phyloP scores from a whole-genome alignment of 2,113 vertebrate genomes.

The Rafetus swinhoei region DNA sequence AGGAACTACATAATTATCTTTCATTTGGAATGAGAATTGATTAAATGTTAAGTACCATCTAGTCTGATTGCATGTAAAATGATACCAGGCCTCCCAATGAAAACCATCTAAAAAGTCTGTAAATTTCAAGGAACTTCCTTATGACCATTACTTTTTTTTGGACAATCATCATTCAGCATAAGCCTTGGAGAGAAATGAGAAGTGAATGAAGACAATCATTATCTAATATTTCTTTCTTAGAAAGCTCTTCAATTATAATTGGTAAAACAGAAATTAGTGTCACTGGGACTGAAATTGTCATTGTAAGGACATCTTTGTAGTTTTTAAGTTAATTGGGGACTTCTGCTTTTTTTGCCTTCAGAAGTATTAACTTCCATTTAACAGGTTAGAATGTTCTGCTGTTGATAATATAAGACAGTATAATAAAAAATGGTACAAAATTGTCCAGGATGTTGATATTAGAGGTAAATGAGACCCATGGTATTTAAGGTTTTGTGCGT shows the following conservation, averaged over 20 bases:
- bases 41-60: neutral
- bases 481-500: neutral
- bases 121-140: neutral
- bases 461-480: neutral
- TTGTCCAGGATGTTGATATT: neutral
- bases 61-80: neutral
- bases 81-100: neutral
- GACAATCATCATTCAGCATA: neutral
- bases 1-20: neutral
- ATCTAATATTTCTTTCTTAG: neutral
- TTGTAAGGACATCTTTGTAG: neutral
- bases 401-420: neutral
- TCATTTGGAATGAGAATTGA: neutral
- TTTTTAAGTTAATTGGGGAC: neutral
- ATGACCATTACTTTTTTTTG: neutral
- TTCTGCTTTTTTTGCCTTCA: neutral
- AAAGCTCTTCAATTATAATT: neutral
- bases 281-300: neutral
- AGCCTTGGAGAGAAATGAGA: neutral
- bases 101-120: neutral
- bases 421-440: neutral
- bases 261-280: neutral
- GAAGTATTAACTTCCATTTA: neutral
- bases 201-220: neutral
- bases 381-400: neutral